Percentiles rank a stretch among this genome's conserved stretches.
These are phyloP conservation scores for Wasmannia auropunctata DNA, from an alignment of 1,140 invertebrate genomes.

Conservation along the genomic window DNA sequence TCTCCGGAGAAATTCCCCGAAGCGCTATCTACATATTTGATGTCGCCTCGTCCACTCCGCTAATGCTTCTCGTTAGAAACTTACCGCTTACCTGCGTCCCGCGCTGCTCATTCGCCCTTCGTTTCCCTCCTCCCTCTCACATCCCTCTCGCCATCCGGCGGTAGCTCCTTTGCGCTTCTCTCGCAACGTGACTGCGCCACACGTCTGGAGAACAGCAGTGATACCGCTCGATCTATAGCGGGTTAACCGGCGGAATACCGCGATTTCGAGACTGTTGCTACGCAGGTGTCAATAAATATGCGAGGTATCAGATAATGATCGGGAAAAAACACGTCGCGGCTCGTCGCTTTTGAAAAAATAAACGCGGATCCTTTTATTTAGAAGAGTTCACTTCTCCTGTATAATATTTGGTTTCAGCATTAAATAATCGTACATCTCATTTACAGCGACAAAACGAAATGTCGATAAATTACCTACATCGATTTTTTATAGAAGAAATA, in stretches of 20 bases:
- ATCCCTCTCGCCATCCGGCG: not conserved
- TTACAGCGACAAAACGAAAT: not conserved
- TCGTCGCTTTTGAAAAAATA: not conserved
- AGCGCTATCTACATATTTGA: slow-evolving; percentile 81
- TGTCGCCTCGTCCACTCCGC: slow-evolving; percentile 78
- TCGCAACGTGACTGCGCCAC: slow-evolving; percentile 37
- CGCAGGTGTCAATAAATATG: not conserved
- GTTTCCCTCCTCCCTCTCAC: slow-evolving; percentile 14
- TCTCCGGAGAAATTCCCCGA: slow-evolving; percentile 78
- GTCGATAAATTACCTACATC: not conserved
- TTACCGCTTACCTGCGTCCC: slow-evolving; percentile 74
- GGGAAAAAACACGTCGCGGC: not conserved
- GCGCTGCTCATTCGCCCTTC: slow-evolving; percentile 55
- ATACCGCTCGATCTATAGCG: slow-evolving; percentile 3
- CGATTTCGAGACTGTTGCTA: not conserved
- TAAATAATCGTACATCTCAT: not conserved
- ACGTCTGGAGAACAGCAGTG: slow-evolving; percentile 8
- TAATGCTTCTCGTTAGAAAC: slow-evolving; percentile 79
- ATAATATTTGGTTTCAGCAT: not conserved
- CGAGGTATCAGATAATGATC: not conserved
- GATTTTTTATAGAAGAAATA: not conserved
- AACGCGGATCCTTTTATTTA: not conserved
- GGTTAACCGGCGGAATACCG: slow-evolving; percentile 15
- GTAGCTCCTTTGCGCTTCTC: slow-evolving; percentile 34
- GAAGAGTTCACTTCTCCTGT: not conserved